phyloP scores from a whole-genome alignment of 2,888 invertebrate genomes.

The Diarsia mendica region DNA sequence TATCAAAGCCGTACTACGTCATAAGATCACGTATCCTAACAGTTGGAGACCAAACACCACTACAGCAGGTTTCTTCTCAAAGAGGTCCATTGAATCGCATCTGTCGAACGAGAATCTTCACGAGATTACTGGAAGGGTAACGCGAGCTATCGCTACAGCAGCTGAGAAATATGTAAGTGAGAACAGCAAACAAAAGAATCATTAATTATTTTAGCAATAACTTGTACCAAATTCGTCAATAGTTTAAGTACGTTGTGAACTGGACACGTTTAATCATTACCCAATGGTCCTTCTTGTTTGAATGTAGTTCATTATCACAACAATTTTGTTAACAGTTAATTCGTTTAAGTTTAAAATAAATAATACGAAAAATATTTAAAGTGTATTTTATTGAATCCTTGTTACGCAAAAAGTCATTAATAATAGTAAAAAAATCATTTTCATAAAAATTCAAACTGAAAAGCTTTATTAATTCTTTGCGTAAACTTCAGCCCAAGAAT shows the following conservation, averaged over 20 bases:
- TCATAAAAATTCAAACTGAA: not conserved
- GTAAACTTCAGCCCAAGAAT: not conserved
- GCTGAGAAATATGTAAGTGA: constrained; percentile 83
- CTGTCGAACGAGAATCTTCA: constrained; percentile 87
- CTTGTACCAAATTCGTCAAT: constrained; percentile 34
- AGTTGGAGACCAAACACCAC: constrained; percentile 86
- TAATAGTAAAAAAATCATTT: not conserved
- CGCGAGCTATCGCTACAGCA: constrained; percentile 82
- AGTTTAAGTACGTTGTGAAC: constrained; percentile 80
- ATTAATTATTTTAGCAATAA: constrained; percentile 32
- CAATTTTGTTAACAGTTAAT: constrained; percentile 52
- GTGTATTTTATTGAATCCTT: constrained; percentile 16
- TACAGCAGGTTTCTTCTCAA: constrained; percentile 84
- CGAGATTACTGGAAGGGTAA: constrained; percentile 86
- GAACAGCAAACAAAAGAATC: constrained; percentile 54
- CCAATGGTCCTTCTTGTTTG: constrained; percentile 67
- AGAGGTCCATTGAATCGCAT: constrained; percentile 84
- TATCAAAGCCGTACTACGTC: constrained; percentile 93
- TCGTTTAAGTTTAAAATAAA: constrained; percentile 27
- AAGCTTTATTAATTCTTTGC: not conserved
- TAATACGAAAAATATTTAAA: not conserved
- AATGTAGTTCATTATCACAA: constrained; percentile 87
- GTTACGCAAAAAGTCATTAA: no score
- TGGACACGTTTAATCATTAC: constrained; percentile 83
- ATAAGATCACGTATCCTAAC: constrained; percentile 92